These are phyloP conservation scores for Tor tambroides DNA, from an alignment of 2,113 vertebrate species.

Conservation along the genomic window DNA sequence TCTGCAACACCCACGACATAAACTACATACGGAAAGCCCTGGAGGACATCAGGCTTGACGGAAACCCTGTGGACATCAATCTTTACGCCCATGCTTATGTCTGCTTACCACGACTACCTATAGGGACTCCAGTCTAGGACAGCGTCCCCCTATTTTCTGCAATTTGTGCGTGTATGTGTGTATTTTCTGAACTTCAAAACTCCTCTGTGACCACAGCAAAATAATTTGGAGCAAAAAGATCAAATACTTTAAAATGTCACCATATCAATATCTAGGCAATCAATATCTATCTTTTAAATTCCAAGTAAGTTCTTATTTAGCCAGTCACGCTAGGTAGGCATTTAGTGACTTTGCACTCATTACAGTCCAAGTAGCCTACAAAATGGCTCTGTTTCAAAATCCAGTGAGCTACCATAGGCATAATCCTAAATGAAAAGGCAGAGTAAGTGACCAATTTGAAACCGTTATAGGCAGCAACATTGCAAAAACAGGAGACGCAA, in stretches of 20 bases:
- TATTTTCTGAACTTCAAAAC: neutral
- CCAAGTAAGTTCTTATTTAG: neutral
- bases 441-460: neutral
- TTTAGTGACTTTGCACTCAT: neutral
- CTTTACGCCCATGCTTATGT: slow-evolving; percentile 75
- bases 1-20: slow-evolving; percentile 75
- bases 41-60: slow-evolving; percentile 83
- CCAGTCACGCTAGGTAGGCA: neutral
- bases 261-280: neutral
- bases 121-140: slow-evolving; percentile 69
- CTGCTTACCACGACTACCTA: slow-evolving; percentile 83
- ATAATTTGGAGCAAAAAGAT: neutral
- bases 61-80: slow-evolving; percentile 82
- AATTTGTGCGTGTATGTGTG: neutral
- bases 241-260: slow-evolving; percentile 1
- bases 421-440: neutral
- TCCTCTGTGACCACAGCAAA: neutral
- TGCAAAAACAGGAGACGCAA: neutral
- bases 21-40: slow-evolving; percentile 71
- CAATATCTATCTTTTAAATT: neutral
- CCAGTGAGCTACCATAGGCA: neutral
- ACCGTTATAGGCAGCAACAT: neutral
- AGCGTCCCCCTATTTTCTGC: neutral
- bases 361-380: neutral
- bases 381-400: neutral